Evolutionary conservation across 2,888 invertebrate genomes (phyloP).

Genomic region (Amblyjoppa fuscipennis): DNA sequence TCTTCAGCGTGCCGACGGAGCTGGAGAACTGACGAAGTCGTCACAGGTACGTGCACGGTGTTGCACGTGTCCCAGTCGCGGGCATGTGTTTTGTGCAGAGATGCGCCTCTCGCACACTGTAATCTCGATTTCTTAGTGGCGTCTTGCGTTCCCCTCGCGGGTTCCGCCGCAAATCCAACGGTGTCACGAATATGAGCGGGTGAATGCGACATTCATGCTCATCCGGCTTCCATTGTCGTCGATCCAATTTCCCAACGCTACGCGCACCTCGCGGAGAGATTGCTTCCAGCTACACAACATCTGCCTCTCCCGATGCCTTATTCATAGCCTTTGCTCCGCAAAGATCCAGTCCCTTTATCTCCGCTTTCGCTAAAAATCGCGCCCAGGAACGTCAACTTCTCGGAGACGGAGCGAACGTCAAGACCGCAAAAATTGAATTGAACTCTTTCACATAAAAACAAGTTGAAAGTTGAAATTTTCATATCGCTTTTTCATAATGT

Average conservation of each 20-base stretch:
- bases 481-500: too few species aligned
- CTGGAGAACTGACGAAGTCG: neutral
- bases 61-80: neutral
- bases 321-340: neutral
- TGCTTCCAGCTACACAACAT: neutral
- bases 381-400: neutral
- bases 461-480: too few species aligned
- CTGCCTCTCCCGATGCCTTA: slow-evolving; percentile 2
- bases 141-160: slow-evolving; percentile 2
- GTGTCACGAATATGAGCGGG: slow-evolving; percentile 15
- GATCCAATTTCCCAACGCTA: slow-evolving; percentile 1
- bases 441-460: too few species aligned
- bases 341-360: neutral
- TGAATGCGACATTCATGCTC: slow-evolving; percentile 26
- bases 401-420: too few species aligned
- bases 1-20: neutral
- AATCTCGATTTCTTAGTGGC: slow-evolving; percentile 17
- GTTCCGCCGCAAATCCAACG: neutral
- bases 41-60: neutral
- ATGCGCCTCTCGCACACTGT: neutral
- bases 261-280: neutral
- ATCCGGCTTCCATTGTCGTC: slow-evolving; percentile 24
- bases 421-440: neutral
- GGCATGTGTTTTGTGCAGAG: neutral
- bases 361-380: neutral